A percentile compares a stretch with the other conserved stretches of the same genome.
These are phyloP conservation scores for Saccostrea cuccullata DNA, from an alignment of 1,140 invertebrate genomes.

Conservation along the genomic window DNA sequence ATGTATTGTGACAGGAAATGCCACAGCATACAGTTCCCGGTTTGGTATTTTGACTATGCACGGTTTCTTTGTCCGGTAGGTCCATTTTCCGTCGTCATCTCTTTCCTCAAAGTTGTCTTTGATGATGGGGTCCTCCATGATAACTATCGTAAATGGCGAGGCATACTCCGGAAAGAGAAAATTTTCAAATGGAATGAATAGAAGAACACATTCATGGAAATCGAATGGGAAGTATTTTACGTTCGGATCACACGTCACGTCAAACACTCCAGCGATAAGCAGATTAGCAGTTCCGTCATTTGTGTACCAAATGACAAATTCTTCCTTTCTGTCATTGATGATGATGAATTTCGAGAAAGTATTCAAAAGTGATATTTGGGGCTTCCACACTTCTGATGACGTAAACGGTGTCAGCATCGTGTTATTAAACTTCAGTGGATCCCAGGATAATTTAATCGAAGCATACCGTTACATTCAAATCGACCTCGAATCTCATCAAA, in stretches of 20 bases:
- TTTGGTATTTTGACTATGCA: slow-evolving; percentile 17
- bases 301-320: slow-evolving; percentile 1
- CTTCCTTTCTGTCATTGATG: not conserved
- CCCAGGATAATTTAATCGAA: slow-evolving; percentile 12
- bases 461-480: slow-evolving; percentile 10
- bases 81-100: slow-evolving; percentile 27
- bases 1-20: slow-evolving; percentile 22
- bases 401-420: not conserved
- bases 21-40: not conserved
- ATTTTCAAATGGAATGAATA: slow-evolving; percentile 38
- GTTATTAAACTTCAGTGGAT: not conserved
- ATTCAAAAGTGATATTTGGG: slow-evolving; percentile 18
- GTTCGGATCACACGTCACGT: slow-evolving; percentile 34
- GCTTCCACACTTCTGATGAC: slow-evolving; percentile 17
- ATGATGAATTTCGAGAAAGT: slow-evolving; percentile 24
- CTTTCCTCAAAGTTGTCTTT: not conserved
- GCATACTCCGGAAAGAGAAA: not conserved
- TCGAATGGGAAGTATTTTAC: slow-evolving; percentile 38
- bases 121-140: not conserved
- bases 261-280: not conserved
- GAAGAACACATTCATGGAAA: slow-evolving; percentile 13
- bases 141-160: not conserved
- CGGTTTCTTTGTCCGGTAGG: not conserved
- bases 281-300: not conserved
- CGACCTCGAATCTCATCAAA: slow-evolving; percentile 1